Evolutionary conservation across 2,888 invertebrate species (phyloP).

Genomic region (Colletes collaris): DNA sequence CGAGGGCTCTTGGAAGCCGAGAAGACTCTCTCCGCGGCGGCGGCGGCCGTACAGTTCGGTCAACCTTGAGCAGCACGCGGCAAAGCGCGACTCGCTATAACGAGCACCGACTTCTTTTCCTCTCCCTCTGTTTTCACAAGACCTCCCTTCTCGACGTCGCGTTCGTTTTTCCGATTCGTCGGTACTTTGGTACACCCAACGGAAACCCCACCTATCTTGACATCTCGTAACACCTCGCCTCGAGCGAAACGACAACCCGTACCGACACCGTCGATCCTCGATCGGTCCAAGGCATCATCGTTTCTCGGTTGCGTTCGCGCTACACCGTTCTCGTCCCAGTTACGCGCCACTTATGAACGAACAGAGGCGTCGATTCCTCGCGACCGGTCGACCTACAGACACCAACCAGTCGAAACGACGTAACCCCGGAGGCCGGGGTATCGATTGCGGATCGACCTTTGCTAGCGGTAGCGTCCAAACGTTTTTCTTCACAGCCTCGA

Average conservation of each 20-base stretch:
- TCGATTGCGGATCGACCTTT: constrained; percentile 49
- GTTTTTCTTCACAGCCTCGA: constrained; percentile 35
- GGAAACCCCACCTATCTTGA: constrained; percentile 46
- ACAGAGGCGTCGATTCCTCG: not conserved
- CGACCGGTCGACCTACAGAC: constrained; percentile 8
- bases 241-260: constrained; percentile 4
- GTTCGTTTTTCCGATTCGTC: not conserved
- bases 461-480: constrained; percentile 12
- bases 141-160: constrained; percentile 2
- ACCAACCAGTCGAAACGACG: constrained; percentile 3
- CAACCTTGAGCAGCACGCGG: constrained; percentile 50
- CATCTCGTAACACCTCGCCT: constrained; percentile 25
- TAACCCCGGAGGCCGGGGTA: constrained; percentile 40
- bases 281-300: not conserved
- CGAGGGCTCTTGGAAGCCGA: constrained; percentile 45
- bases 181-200: not conserved
- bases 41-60: constrained; percentile 11
- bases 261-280: constrained; percentile 5
- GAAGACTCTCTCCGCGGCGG: constrained; percentile 36
- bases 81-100: constrained; percentile 11
- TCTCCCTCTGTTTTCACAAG: constrained; percentile 4
- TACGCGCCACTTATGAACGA: not conserved
- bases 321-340: not conserved
- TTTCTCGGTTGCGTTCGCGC: not conserved
- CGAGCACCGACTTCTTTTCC: not conserved